phyloP scores from a whole-genome alignment of 2,797 vertebrate genomes.

The Capromys pilorides region DNA sequence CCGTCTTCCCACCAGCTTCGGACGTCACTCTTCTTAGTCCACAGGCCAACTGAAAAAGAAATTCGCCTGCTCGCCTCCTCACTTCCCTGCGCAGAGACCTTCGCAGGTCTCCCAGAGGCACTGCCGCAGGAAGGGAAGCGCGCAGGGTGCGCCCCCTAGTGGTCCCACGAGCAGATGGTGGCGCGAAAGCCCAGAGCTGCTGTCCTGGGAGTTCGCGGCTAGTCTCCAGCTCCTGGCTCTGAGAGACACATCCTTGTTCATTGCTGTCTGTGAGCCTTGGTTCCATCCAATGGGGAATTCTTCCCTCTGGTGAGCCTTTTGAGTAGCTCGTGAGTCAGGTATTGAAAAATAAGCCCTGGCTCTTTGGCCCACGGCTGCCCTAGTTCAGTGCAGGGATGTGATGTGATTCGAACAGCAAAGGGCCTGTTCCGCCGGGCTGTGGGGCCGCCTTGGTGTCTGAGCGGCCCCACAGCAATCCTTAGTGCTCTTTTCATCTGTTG shows the following conservation, averaged over 20 bases:
- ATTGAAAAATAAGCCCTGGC: not conserved
- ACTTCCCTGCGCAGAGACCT: not conserved
- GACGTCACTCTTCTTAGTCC: not conserved
- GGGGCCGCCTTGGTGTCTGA: not conserved
- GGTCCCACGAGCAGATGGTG: not conserved
- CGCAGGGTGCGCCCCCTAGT: not conserved
- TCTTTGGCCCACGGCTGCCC: not conserved
- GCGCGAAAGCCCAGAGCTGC: not conserved
- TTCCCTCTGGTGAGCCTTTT: not conserved
- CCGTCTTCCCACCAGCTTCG: not conserved
- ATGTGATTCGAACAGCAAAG: not conserved
- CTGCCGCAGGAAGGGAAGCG: not conserved
- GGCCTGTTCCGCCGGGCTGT: not conserved
- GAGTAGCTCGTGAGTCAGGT: not conserved
- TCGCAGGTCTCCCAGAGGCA: not conserved
- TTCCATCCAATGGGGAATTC: not conserved
- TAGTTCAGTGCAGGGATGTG: not conserved
- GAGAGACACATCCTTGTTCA: not conserved
- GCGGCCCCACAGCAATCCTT: not conserved
- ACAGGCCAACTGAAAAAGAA: not conserved
- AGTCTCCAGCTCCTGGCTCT: too few species aligned
- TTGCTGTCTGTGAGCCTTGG: not conserved
- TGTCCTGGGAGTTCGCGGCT: accelerated
- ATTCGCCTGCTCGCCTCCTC: not conserved
- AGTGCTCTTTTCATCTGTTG: not conserved